phyloP scores from a whole-genome alignment of 2,113 vertebrate species.

The Paramisgurnus dabryanus region DNA sequence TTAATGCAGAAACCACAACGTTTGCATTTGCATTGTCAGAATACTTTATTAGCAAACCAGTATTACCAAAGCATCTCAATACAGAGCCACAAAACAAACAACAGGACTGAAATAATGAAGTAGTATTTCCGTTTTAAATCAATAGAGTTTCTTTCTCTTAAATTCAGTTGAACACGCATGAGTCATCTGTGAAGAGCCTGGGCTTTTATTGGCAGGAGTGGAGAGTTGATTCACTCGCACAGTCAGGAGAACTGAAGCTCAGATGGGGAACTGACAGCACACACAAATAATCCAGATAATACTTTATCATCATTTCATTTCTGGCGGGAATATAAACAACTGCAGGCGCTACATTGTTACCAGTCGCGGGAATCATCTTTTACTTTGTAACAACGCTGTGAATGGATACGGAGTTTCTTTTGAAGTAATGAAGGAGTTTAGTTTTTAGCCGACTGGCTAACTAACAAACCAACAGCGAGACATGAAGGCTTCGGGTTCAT shows the following conservation, averaged over 20 bases:
- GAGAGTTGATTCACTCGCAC: conserved; percentile 13
- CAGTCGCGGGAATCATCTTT: neutral
- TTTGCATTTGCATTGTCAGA: too few relatives aligned
- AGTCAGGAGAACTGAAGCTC: conserved; percentile 28
- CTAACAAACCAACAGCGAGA: conserved; percentile 7
- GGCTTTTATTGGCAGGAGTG: neutral
- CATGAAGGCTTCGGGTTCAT: conserved; percentile 6
- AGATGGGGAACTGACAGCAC: conserved; percentile 49
- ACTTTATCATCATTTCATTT: neutral
- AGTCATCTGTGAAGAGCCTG: neutral
- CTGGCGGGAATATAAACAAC: neutral
- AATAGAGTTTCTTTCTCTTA: neutral
- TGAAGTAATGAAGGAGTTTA: neutral
- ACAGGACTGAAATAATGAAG: neutral
- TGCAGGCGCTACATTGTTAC: neutral
- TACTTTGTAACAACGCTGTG: neutral
- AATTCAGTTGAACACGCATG: neutral
- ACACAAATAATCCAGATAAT: neutral
- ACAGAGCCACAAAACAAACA: neutral
- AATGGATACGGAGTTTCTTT: conserved; percentile 17
- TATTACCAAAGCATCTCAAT: too few relatives aligned
- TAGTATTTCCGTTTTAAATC: neutral
- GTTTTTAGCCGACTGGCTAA: conserved; percentile 36
- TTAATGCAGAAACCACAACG: too few relatives aligned
- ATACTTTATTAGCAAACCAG: too few relatives aligned